Conservation (phyloP, 2,888 invertebrate species). For the Agrochola circellaris region DNA sequence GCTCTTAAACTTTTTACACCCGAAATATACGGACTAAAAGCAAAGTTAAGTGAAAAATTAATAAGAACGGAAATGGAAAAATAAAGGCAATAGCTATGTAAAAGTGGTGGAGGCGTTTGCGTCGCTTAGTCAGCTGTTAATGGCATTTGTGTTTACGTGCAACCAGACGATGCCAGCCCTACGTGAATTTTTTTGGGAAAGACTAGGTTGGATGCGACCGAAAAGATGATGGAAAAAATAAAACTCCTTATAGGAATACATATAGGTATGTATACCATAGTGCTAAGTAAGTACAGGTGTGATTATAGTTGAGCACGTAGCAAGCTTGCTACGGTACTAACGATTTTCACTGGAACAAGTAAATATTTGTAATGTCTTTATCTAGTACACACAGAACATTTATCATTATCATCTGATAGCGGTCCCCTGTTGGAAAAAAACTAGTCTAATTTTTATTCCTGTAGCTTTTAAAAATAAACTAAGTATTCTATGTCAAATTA, state of each 20-base stretch:
- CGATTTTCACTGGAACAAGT: not conserved
- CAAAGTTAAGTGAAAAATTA: slow-evolving; percentile 56
- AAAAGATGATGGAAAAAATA: slow-evolving; percentile 15
- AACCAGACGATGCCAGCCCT: slow-evolving; percentile 58
- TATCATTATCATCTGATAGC: not conserved
- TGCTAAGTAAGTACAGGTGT: not conserved
- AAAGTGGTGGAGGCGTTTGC: slow-evolving; percentile 70
- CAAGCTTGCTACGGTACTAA: not conserved
- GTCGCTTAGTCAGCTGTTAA: slow-evolving; percentile 78
- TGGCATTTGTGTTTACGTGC: slow-evolving; percentile 80
- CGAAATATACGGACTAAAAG: slow-evolving; percentile 44
- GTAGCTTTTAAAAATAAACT: not conserved
- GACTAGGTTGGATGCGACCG: slow-evolving; percentile 59
- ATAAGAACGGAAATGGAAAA: slow-evolving; percentile 70
- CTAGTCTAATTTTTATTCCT: not conserved
- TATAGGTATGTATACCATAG: not conserved
- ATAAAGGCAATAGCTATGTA: slow-evolving; percentile 56
- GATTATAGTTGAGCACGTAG: no score
- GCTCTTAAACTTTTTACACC: slow-evolving; percentile 17
- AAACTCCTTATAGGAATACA: not conserved
- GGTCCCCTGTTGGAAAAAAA: no score
- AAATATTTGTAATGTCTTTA: no score
- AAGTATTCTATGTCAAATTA: not conserved
- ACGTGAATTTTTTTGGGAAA: slow-evolving; percentile 63
- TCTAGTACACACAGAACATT: not conserved